Evolutionary conservation across 2,888 invertebrate genomes (phyloP), one percentile per base, ranked within the genome.

Genomic region (Thalpophila matura): DNA sequence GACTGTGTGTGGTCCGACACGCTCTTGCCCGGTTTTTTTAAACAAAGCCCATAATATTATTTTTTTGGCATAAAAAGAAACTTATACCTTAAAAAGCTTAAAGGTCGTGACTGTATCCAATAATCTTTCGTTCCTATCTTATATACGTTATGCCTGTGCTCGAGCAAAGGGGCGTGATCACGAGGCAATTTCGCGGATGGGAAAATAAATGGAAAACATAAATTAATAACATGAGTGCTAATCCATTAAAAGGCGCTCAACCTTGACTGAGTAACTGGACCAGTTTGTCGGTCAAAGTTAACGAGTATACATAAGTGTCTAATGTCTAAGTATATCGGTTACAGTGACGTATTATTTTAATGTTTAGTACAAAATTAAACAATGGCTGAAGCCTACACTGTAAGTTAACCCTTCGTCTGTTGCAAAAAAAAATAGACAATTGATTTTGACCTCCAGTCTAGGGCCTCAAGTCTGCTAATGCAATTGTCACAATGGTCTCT

Each of bases 241-340:
- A 66, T 68, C 51, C 47, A 66, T 16, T 58, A 73, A 50, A 46
- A 47, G 43, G 42, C 51, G 46, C 24, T 57, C 50, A 58, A 66
- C 68, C 74, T 69, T 69, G 74, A 53, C 68, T 58, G 67, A 69
- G 31, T 66, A 40, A 65, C 58, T 37, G 31, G 24, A 38, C 51
- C 33, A 18, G 47, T 49, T 47, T 53, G 38, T 53, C 47, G 66
- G 68, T 65, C 55, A 67, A 31, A 64, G 18, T 46, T 40, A 55
- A 35, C 46, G 35, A 33, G 35, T 31, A 31, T n/a, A n/a, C n/a
- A n/a, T 31, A 10, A 24, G 29, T 10, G 24, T 4, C 16, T 16
- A 2, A 10, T 10, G 24, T 4, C 16, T 16, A 2, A 10, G 14
- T 26, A 43, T 16, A 58, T 16, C 3, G 18, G 14, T 6, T 6